A percentile compares a stretch with the other conserved stretches of the same genome.
Evolutionary conservation across 53 echinoderm and acorn worm genomes (phyloP).

Genomic region (Temnopleurus reevesii): DNA sequence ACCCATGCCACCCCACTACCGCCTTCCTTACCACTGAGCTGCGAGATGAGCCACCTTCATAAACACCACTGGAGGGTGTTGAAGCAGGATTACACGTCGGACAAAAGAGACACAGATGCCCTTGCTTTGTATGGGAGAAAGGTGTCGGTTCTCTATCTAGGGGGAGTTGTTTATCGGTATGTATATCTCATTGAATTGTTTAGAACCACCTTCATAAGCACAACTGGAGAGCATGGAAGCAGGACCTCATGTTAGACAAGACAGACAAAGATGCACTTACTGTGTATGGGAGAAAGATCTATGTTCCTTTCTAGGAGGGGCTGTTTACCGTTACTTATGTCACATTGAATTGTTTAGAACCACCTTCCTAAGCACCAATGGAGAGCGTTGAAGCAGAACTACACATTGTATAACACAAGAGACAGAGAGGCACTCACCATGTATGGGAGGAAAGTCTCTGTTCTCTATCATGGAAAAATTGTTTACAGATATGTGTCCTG

Average conservation of each 20-base stretch:
- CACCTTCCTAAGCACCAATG: conserved; percentile 69
- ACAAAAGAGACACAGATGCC: not conserved
- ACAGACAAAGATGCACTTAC: not conserved
- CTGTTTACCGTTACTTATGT: conserved; percentile 82
- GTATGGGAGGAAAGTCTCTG: conserved; percentile 48
- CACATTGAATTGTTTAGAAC: conserved; percentile 47
- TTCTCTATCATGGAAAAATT: conserved; percentile 65
- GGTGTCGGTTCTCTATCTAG: conserved; percentile 59
- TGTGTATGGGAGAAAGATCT: conserved; percentile 38
- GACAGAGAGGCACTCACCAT: conserved; percentile 11
- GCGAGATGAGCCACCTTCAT: conserved; percentile 71
- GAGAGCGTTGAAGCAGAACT: conserved; percentile 17
- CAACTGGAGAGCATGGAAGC: conserved; percentile 55
- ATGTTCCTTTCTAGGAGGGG: conserved; percentile 68
- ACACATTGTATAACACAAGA: not conserved
- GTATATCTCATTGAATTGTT: too few species aligned
- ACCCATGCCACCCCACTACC: conserved; percentile 49
- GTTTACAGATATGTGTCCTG: conserved; percentile 84
- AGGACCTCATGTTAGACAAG: not conserved
- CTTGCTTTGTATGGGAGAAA: conserved; percentile 45
- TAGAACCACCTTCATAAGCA: conserved; percentile 67
- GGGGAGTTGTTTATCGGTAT: conserved; percentile 83
- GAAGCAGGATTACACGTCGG: not conserved
- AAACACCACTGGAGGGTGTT: conserved; percentile 55
- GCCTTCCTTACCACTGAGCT: conserved; percentile 56